Evolutionary conservation across 2,888 invertebrate species (phyloP).

Genomic region (Lasioglossum oenotherae): DNA sequence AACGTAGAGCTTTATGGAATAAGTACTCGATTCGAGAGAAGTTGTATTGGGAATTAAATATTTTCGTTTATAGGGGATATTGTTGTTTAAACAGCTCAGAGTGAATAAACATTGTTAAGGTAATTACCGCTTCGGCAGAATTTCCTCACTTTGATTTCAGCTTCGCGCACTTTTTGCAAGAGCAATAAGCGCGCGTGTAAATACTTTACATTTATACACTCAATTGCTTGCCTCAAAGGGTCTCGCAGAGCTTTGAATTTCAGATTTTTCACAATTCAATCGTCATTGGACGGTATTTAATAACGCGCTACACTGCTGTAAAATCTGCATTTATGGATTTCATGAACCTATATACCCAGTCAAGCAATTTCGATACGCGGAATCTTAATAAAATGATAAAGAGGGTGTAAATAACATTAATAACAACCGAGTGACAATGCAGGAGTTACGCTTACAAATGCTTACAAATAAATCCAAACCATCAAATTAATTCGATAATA

Average conservation of each 20-base stretch:
- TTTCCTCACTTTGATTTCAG: constrained; percentile 2
- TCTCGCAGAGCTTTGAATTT: not conserved
- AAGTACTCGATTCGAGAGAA: not conserved
- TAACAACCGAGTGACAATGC: not conserved
- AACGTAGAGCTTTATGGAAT: not conserved
- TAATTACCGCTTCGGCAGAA: not conserved
- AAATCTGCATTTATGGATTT: not conserved
- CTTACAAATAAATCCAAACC: not conserved
- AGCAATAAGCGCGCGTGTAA: not conserved
- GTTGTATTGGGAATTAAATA: not conserved
- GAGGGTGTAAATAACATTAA: not conserved
- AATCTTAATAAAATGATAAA: not conserved
- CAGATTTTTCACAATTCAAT: not conserved
- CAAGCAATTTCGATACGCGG: not conserved
- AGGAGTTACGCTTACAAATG: not conserved
- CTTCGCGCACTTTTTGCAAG: not conserved
- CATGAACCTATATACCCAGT: not conserved
- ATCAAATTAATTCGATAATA: not conserved
- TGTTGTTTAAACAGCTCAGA: not conserved
- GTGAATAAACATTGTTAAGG: not conserved
- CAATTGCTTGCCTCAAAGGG: not conserved
- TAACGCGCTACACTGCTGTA: not conserved
- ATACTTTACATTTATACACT: not conserved
- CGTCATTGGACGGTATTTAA: not conserved
- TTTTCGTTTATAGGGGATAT: not conserved